Base-by-base conservation (phyloP, 1,140 invertebrate species). In the Grapholita molesta region DNA sequence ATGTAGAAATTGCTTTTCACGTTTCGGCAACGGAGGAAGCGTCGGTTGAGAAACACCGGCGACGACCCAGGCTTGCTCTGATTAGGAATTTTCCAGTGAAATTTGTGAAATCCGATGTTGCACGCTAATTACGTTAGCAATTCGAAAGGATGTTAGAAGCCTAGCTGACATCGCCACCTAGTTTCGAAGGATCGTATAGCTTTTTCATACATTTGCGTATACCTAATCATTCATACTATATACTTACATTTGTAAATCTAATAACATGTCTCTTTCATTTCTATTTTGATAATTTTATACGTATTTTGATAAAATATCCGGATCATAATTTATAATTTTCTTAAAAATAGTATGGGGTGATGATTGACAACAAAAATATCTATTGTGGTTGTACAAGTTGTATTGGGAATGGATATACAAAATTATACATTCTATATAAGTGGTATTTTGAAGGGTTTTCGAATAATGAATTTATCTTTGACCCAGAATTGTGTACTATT, bases 21-120 rank as follows among this genome's bases (percentile, higher is more conserved):
- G 24, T 57, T 57, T 57, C 53, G 24, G 83, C 80, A 84, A 86
- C 85, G 75, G 75, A 85, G 85, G 84, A 85, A 86, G 84, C 73
- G 75, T 7, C 38, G 7, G 8, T 57, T 57, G 53, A 28, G 53
- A 24, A 57, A 57, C 53, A 6, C 52, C 52, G 52, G 23, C 21
- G 53, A 53, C 52, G 53, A 12, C 53, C n/a, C 24, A 28, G 53
- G 53, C 23, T 57, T 24, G 53, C 24, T 25, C 53, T 57, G 53
- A 57, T 57, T 57, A 57, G 53, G 53, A 57, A 57, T 57, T 28
- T 57, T 57, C 53, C 53, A 57, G 53, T 57, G 53, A 57, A 57
- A 57, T 57, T 57, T 25, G 53, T 57, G 53, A 57, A 57, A 57
- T 57, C 53, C 53, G 25, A 57, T 57, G 53, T 57, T 57, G 53